Evolutionary conservation across 1,140 invertebrate genomes (phyloP).

Genomic region (Drosophila gunungcola): DNA sequence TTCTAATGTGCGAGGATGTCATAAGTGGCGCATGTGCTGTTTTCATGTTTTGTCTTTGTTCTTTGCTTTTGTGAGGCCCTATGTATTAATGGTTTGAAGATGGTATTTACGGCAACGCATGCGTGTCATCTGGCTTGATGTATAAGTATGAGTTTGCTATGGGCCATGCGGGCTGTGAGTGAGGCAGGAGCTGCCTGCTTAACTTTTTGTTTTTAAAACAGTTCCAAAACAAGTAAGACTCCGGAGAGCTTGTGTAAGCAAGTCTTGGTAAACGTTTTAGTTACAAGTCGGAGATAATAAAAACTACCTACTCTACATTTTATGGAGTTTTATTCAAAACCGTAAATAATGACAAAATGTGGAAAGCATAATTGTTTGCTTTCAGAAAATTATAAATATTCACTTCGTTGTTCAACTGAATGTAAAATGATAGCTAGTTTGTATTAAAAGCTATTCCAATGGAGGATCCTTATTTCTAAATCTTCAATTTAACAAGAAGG

Average conservation of each 20-base stretch:
- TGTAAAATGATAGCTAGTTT: not conserved
- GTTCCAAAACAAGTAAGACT: not conserved
- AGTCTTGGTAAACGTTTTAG: not conserved
- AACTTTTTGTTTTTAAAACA: not conserved
- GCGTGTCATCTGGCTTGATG: slow-evolving; percentile 54
- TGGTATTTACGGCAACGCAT: slow-evolving; percentile 3
- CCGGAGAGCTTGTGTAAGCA: no score
- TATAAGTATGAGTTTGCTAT: slow-evolving; percentile 29
- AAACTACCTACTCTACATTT: not conserved
- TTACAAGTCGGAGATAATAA: no score
- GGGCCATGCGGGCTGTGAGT: not conserved
- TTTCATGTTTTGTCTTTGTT: slow-evolving; percentile 61
- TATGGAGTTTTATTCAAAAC: slow-evolving; percentile 1
- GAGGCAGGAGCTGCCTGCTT: not conserved
- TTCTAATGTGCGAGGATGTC: not conserved
- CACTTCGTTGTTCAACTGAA: slow-evolving; percentile 13
- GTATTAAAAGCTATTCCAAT: not conserved
- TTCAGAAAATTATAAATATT: slow-evolving; percentile 3
- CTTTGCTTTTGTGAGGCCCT: slow-evolving; percentile 65
- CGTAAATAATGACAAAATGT: not conserved
- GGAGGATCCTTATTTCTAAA: not conserved
- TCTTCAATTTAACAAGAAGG: slow-evolving; percentile 7
- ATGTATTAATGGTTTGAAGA: slow-evolving; percentile 21
- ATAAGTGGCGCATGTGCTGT: slow-evolving; percentile 50
- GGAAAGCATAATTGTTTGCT: not conserved